Base-by-base conservation (phyloP, 2,888 invertebrate genomes). In the Megaustenia siamemsis region DNA sequence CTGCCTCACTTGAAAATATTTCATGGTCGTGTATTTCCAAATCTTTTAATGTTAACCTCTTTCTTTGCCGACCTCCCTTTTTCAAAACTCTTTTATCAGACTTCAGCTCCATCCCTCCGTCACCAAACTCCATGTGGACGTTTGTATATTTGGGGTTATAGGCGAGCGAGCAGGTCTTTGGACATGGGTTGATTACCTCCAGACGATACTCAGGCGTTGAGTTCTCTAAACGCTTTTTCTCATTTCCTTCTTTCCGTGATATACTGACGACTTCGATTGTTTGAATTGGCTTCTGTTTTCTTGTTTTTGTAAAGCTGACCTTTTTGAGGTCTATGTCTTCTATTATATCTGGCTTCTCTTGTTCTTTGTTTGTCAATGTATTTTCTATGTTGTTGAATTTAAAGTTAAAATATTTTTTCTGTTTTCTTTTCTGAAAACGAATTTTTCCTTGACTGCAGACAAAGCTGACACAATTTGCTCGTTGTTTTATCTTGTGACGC, bases 91-190 rank as follows among this genome's bases (percentile, higher is more conserved):
- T 76, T 5, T 18, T 49, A 43, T 83, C 78, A 3, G 68, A 43
- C 49, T 43, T 83, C 1, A 76, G n/a, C 45, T 84, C 76, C 56
- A 69, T 69, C 21, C 79, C 71, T 1, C 73, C 84, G 18, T 68
- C 56, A 56, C 56, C 28, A 10, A 60, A 45, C 8, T 75, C 75
- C 15, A 53, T 40, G 35, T 38, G 35, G 38, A 40, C 82, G 38
- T 84, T 49, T 0, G 43, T 53, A 83, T 87, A 88, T 66, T 87
- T 88, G 21, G 88, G 87, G 83, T 88, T 88, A 78, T 85, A 86
- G 18, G 84, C 79, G 32, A 88, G 82, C 21, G 88, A 88, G 66
- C 87, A 86, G 35, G 38, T 83, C 15, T 69, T 40, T 6, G 88
- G 86, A 49, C 85, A 85, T 0, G 88, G 88, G 32, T 86, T 83